Evolutionary conservation across 2,888 invertebrate genomes (phyloP), one percentile per base, ranked within the genome.

Genomic region (Nemoura dubitans): DNA sequence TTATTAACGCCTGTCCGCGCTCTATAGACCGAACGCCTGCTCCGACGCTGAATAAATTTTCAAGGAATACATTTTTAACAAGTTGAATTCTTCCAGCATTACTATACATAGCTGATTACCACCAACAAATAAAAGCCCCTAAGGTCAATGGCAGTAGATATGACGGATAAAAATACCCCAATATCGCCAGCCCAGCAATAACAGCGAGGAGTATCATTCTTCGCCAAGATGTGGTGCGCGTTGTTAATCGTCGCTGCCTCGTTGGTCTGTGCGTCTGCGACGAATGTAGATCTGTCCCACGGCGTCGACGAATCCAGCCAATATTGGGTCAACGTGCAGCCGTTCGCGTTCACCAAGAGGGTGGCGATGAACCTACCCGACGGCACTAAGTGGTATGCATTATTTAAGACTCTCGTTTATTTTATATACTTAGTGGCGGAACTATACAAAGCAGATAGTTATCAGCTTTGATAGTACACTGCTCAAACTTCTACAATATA

Each of bases 261-360:
- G 21, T n/a, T 81, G 3, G 28, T 25, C 76, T 27, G 27, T 59
- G 84, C 27, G 43, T 76, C 86, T 5, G 14, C 76, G 43, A 85
- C 16, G 78, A 26, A 21, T 25, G 27, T 82, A 21, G 86, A 86
- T 27, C 82, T 86, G 21, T 27, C 82, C 2, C 76, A 86, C n/a
- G 86, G 80, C 36, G 43, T 90, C 83, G 89, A 90, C 80, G 89
- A 90, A 42, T 87, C 90, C 26, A 90, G 90, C 26, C 86, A 90
- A 85, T 89, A 90, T 84, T 91, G 91, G 91, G 87, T 89, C 14
- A 89, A 89, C 10, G 86, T 86, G 5, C 87, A 87, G 83, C 87
- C 88, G 0, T 91, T 91, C 88, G 77, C 83, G 27, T 91, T 90
- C 88, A 90, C 89, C 6, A 91, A 89, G 88, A 88, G 89, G 87